Base-by-base conservation (phyloP, 2,888 invertebrate genomes). In the Sycophila texana region DNA sequence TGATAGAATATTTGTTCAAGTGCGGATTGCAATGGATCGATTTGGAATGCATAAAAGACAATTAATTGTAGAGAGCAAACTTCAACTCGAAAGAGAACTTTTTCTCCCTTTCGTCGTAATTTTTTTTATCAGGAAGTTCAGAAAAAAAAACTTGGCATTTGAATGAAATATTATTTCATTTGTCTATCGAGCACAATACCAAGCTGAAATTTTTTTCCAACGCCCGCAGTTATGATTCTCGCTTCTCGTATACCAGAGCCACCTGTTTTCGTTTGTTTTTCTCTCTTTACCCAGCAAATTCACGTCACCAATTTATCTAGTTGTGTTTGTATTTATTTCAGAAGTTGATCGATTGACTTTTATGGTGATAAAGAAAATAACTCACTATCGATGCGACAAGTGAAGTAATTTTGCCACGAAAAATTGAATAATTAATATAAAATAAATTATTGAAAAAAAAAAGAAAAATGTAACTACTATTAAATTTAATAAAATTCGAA, bases 341-440 rank as follows among this genome's bases (percentile, higher is more conserved):
- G 55, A 71, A 60, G 0, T 30, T 72, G 74, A 74, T 81, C 74
- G 80, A 71, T 81, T 58, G 77, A 76, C 57, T 81, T 80, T 74
- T 78, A 49, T 14, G 12, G 26, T 55, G 16, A 47, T 63, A 68
- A 22, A 60, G 18, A 7, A 26, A 60, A 58, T 18, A 58, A 58
- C n/a, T n/a, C 20, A 20, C 58, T 58, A 10, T 58, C 20, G 2
- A 18, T n/a, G 20, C 10, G 2, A 57, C 7, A 26, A 39, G 10
- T 39, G 10, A 1, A 39, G 30, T 10, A 10, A 10, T 10, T 39
- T 39, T 39, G 0, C 39, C 0, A 7, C 0, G 0, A 39, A 4
- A 2, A 39, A 26, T 26, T 26, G 26, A 7, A 39, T 39, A 39
- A 39, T 0, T 0, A 39, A 39, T 39, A 39, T 39, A 39, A 10